Evolutionary conservation across 2,113 vertebrate genomes (phyloP).

Genomic region (Phasianus colchicus): DNA sequence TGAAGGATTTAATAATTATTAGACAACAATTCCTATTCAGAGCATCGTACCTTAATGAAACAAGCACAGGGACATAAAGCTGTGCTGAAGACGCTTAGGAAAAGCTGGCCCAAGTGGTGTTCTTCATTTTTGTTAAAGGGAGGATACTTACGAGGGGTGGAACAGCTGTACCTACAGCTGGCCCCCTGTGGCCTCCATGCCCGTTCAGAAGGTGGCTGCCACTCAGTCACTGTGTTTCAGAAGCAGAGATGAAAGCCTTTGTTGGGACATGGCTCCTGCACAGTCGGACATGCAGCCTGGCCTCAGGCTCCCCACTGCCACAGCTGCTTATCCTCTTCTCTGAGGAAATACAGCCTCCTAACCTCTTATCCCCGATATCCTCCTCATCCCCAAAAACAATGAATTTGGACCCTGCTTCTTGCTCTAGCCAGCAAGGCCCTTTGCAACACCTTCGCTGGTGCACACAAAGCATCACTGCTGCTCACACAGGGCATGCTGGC

Average conservation of each 20-base stretch:
- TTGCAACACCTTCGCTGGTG: fast-evolving
- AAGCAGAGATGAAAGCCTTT: slow-evolving; percentile 8
- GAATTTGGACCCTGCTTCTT: background rate
- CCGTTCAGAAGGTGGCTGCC: background rate
- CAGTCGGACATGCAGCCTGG: background rate
- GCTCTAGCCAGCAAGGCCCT: background rate
- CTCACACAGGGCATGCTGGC: background rate
- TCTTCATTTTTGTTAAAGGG: slow-evolving; percentile 41
- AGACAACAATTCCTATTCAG: slow-evolving; percentile 39
- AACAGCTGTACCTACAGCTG: slow-evolving; percentile 18
- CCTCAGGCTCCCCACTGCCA: slow-evolving; percentile 33
- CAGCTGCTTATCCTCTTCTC: slow-evolving; percentile 29
- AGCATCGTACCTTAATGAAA: slow-evolving; percentile 43
- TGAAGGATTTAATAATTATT: slow-evolving; percentile 86
- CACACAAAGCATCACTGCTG: background rate
- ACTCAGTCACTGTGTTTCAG: slow-evolving; percentile 18
- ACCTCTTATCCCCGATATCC: slow-evolving; percentile 10
- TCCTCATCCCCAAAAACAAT: background rate
- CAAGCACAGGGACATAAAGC: background rate
- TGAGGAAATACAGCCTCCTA: slow-evolving; percentile 26
- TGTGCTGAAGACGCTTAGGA: background rate
- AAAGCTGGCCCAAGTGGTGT: background rate
- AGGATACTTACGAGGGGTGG: background rate
- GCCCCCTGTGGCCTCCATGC: background rate
- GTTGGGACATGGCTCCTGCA: slow-evolving; percentile 3